phyloP scores from a whole-genome alignment of 2,888 invertebrate genomes.

The Cerastoderma edule region DNA sequence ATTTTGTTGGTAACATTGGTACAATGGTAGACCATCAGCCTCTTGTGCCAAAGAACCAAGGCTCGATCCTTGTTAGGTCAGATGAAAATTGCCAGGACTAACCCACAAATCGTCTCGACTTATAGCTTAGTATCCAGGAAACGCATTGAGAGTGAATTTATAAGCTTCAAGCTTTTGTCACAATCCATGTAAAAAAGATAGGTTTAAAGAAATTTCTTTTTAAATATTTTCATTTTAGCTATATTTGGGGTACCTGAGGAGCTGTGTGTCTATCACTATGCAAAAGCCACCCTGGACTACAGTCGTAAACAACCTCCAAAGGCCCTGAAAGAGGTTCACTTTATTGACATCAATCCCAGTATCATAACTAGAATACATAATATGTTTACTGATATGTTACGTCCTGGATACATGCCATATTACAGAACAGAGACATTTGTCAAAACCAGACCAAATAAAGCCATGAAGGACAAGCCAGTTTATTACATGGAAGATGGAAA shows the following conservation, averaged over 20 bases:
- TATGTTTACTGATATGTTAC: conserved; percentile 16
- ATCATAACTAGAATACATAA: conserved; percentile 48
- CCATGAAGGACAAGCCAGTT: background rate
- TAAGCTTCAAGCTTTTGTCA: too few relatives aligned
- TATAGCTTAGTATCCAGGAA: too few relatives aligned
- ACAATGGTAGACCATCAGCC: too few relatives aligned
- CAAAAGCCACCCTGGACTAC: conserved; percentile 58
- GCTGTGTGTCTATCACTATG: conserved; percentile 61
- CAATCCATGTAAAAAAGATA: too few relatives aligned
- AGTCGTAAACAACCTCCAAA: background rate
- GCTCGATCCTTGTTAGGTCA: too few relatives aligned
- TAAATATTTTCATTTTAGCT: too few relatives aligned
- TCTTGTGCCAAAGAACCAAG: too few relatives aligned
- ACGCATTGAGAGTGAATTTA: too few relatives aligned
- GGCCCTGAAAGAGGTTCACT: conserved; percentile 62
- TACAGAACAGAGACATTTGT: conserved; percentile 19
- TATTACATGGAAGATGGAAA: background rate
- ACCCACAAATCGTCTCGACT: too few relatives aligned
- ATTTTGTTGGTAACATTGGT: too few relatives aligned
- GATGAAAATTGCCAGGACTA: too few relatives aligned
- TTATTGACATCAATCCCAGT: conserved; percentile 60
- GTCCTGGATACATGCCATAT: background rate
- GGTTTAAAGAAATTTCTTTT: too few relatives aligned
- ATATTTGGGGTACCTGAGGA: conserved; percentile 66
- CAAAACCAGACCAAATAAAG: background rate